Base-by-base conservation (phyloP, 2,888 invertebrate species). In the Sesia bembeciformis region DNA sequence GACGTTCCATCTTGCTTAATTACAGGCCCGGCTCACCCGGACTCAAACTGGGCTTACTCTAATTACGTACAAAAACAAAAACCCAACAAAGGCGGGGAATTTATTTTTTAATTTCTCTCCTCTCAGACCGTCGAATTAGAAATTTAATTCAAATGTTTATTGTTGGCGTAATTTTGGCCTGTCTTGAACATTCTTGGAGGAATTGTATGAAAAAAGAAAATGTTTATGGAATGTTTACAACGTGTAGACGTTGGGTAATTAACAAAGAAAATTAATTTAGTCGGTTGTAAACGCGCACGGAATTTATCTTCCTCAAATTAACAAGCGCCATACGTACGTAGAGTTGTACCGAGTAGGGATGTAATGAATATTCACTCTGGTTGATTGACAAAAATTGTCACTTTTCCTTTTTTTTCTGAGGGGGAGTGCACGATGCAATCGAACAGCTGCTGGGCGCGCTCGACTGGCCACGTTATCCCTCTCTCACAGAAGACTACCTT, bases 31-130 rank as follows among this genome's bases (percentile, higher is more conserved):
- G 76, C 80, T 78, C 72, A 76, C 68, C 62, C 58, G 56, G 67
- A 71, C 71, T 75, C 71, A 74, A 68, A 67, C 66, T 68, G 63
- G 66, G 80, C 81, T 78, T 73, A 77, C 75, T 78, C 80, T 87
- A 85, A 88, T 88, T 86, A 84, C 81, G 72, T 73, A 76, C 72
- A 78, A 81, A 85, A 85, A 84, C 78, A 83, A 84, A 23, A 82
- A 77, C 73, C 71, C 76, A 65, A 75, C 81, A 79, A 81, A 80
- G 70, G 71, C 67, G 68, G 68, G 61, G 70, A 79, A 84, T 84
- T 83, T 82, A 84, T 85, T 80, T 76, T 78, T 72, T 80, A 81
- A 84, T 84, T 83, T 81, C 80, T 79, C 76, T 72, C 72, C 65
- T 64, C 65, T 65, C 62, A 69, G 68, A 66, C 66, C 67, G 65